Evolutionary conservation across 2,888 invertebrate species (phyloP).

Genomic region (Shargacucullia verbasci): DNA sequence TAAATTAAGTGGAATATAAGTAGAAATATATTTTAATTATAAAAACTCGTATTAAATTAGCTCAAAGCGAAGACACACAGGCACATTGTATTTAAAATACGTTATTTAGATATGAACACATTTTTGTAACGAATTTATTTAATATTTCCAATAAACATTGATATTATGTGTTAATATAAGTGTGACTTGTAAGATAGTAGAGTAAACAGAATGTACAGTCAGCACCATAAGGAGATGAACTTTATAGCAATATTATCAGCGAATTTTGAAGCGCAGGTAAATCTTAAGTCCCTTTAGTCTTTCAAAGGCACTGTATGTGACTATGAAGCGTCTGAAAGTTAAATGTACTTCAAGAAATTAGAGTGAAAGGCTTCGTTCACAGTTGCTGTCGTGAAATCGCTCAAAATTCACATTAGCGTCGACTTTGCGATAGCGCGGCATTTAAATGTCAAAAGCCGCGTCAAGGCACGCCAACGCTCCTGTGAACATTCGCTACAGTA

Average conservation of each 20-base stretch:
- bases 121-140: slow-evolving; percentile 19
- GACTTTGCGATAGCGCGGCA: too few relatives aligned
- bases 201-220: slow-evolving; percentile 15
- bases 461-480: too few relatives aligned
- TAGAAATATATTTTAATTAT: slow-evolving; percentile 2
- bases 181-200: slow-evolving; percentile 25
- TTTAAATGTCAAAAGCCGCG: too few relatives aligned
- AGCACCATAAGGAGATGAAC: slow-evolving; percentile 7
- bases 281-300: too few relatives aligned
- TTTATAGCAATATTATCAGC: neutral
- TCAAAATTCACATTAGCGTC: too few relatives aligned
- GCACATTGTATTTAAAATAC: slow-evolving; percentile 3
- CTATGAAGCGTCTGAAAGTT: too few relatives aligned
- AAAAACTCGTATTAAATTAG: slow-evolving; percentile 21
- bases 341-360: too few relatives aligned
- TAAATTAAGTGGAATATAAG: slow-evolving; percentile 9
- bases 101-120: slow-evolving; percentile 1
- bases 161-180: slow-evolving; percentile 1
- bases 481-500: too few relatives aligned
- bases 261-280: too few relatives aligned
- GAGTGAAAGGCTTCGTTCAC: too few relatives aligned
- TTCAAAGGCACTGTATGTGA: too few relatives aligned
- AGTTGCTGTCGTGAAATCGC: too few relatives aligned
- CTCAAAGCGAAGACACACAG: slow-evolving; percentile 1
- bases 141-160: slow-evolving; percentile 2